Conservation (phyloP, 2,797 vertebrate genomes). For the Tarsius wallacei region DNA sequence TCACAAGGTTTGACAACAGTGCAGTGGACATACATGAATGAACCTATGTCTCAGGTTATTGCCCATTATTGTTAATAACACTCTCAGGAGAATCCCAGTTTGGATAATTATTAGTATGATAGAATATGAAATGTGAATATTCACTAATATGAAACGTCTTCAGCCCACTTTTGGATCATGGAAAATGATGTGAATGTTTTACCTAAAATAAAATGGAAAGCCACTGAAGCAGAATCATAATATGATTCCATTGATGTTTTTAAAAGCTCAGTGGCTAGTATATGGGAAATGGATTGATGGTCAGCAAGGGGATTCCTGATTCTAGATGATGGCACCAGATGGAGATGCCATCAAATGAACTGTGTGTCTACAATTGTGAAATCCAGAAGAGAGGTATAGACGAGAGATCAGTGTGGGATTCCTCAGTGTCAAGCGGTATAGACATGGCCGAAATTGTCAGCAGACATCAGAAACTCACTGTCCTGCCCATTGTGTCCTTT, state of each 20-base stretch:
- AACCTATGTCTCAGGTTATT: neutral
- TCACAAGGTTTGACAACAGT: neutral
- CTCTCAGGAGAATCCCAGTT: neutral
- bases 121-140: neutral
- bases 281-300: neutral
- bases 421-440: neutral
- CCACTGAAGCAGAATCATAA: neutral
- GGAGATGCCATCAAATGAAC: neutral
- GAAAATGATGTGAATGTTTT: conserved; percentile 6
- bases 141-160: neutral
- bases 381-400: neutral
- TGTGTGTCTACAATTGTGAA: neutral
- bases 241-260: neutral
- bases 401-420: neutral
- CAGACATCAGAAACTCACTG: too few species aligned
- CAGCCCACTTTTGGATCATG: neutral
- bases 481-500: too few species aligned
- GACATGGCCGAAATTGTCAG: neutral
- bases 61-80: neutral
- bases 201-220: neutral
- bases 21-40: neutral
- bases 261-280: neutral
- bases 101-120: neutral
- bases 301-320: neutral
- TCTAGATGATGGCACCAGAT: neutral